These are phyloP conservation scores for Parauchenoglanis ngamensis DNA, from an alignment of 2,797 vertebrate species.

Conservation along the genomic window DNA sequence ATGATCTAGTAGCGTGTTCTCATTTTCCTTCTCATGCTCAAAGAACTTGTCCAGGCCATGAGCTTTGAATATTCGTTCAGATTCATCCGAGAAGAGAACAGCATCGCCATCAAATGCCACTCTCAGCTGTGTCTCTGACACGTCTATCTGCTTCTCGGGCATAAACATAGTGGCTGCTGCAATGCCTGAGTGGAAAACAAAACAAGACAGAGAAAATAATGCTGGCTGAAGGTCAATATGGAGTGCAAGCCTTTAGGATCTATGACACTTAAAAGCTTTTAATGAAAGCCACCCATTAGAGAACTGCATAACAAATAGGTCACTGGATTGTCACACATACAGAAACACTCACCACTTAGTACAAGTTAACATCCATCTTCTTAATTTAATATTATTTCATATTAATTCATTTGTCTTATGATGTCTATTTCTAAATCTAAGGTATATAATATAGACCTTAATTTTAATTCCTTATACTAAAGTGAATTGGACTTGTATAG, in stretches of 20 bases:
- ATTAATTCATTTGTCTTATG: too few species aligned
- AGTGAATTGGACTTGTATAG: not conserved
- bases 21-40: constrained; percentile 88
- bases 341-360: constrained; percentile 13
- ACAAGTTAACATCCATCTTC: not conserved
- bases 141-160: constrained; percentile 81
- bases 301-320: constrained; percentile 33
- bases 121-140: constrained; percentile 87
- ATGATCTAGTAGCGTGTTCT: constrained; percentile 91
- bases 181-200: constrained; percentile 76
- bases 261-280: constrained; percentile 34
- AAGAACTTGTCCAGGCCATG: constrained; percentile 96
- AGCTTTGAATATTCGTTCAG: constrained; percentile 93
- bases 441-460: not conserved
- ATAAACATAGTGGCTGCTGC: constrained; percentile 96
- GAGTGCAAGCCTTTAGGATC: constrained; percentile 9
- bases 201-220: not conserved
- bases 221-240: not conserved
- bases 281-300: constrained; percentile 30
- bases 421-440: not conserved
- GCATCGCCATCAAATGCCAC: constrained; percentile 96
- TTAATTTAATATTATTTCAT: not conserved
- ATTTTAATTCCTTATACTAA: not conserved
- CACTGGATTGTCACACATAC: constrained; percentile 34
- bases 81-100: constrained; percentile 96